Percentiles rank a stretch among this genome's conserved stretches.
Conservation (phyloP, 2,888 invertebrate genomes). For the Torymus tubicola region DNA sequence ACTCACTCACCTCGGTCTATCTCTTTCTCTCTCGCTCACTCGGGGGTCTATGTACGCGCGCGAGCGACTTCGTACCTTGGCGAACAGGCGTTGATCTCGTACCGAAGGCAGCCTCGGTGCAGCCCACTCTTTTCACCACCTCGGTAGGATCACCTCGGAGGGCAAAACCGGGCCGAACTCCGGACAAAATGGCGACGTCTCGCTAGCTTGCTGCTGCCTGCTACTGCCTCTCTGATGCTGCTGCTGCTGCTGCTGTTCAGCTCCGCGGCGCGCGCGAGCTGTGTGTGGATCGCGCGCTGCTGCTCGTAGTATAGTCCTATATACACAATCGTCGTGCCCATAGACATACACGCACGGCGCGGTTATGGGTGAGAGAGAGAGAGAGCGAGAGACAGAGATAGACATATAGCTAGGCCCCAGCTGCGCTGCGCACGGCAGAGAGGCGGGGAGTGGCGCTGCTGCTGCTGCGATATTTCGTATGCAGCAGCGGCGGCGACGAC, state of each 20-base stretch:
- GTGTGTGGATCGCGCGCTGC: no score
- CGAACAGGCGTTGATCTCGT: neutral
- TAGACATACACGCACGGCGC: no score
- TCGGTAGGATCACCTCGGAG: slow-evolving; percentile 43
- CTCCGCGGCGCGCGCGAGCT: neutral
- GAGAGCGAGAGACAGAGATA: neutral
- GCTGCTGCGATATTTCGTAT: slow-evolving; percentile 13
- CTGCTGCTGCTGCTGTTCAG: slow-evolving; percentile 17
- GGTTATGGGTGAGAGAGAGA: no score
- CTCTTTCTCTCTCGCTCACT: no score
- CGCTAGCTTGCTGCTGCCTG: slow-evolving; percentile 14
- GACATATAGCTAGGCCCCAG: slow-evolving; percentile 39
- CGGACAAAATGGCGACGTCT: slow-evolving; percentile 77
- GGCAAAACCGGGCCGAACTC: slow-evolving; percentile 62
- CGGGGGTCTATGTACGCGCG: no score
- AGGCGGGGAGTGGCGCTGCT: slow-evolving; percentile 54
- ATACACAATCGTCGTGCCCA: no score
- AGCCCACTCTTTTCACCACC: slow-evolving; percentile 23
- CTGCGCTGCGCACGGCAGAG: slow-evolving; percentile 21
- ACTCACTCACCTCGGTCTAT: no score
- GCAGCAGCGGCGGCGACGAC: no score
- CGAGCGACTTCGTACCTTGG: no score
- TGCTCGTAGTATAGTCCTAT: no score
- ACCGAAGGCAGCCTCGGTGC: neutral
- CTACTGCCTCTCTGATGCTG: neutral